Conservation (phyloP, 1,140 invertebrate genomes). For the Macrobrachium nipponense region DNA sequence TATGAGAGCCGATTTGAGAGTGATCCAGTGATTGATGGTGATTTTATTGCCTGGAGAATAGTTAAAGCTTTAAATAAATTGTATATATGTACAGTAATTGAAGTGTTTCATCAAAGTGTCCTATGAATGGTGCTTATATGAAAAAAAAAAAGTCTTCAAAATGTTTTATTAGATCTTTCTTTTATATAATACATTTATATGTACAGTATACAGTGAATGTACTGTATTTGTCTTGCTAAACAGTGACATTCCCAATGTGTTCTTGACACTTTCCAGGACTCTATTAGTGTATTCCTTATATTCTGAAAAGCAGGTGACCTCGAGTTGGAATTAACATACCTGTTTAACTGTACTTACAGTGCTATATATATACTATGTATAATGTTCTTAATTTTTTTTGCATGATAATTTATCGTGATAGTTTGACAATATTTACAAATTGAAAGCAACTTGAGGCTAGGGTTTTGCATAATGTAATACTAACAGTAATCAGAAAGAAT, state of each 20-base stretch:
- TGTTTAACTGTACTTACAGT: neutral
- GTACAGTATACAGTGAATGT: too few species aligned
- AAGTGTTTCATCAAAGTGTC: conserved; percentile 40
- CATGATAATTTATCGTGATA: too few species aligned
- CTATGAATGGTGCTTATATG: conserved; percentile 43
- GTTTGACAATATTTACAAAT: too few species aligned
- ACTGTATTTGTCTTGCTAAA: neutral
- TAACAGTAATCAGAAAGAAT: too few species aligned
- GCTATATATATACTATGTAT: neutral
- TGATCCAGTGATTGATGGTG: conserved; percentile 38
- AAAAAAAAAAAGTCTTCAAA: conserved; percentile 13
- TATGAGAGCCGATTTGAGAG: neutral
- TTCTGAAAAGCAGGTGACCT: neutral
- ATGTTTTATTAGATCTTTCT: neutral
- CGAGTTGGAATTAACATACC: too few species aligned
- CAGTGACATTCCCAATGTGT: conserved; percentile 59
- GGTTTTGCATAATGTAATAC: too few species aligned
- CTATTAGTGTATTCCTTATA: neutral
- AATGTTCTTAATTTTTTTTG: too few species aligned
- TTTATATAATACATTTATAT: conserved; percentile 6
- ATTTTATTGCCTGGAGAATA: conserved; percentile 46
- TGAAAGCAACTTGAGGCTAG: too few species aligned
- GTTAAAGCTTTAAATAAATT: conserved; percentile 57
- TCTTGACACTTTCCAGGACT: conserved; percentile 2
- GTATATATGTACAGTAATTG: conserved; percentile 55